Evolutionary conservation across 2,888 invertebrate species (phyloP).

Genomic region (Gymnocheta viridis): DNA sequence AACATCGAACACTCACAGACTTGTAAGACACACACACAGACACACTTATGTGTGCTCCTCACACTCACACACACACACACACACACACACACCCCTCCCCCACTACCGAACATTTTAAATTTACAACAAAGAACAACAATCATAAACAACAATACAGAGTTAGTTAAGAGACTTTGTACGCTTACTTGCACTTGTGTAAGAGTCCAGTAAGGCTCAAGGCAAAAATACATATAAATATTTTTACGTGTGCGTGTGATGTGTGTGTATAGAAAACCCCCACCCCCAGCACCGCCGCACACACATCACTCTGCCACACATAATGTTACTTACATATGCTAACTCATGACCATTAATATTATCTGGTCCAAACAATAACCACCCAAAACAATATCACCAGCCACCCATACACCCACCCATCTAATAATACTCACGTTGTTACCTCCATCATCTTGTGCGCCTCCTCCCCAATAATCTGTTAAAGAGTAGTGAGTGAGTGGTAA

Average conservation of each 20-base stretch:
- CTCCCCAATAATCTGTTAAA: constrained; percentile 43
- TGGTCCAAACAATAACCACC: constrained; percentile 62
- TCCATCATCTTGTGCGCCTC: background rate
- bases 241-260: no score
- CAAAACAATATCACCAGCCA: constrained; percentile 43
- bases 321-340: constrained; percentile 39
- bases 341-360: constrained; percentile 69
- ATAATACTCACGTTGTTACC: background rate
- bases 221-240: constrained; percentile 14
- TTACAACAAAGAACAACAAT: constrained; percentile 58
- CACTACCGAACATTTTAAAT: constrained; percentile 29
- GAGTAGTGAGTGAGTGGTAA: constrained; percentile 13
- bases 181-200: constrained; percentile 43
- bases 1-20: constrained; percentile 3
- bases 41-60: background rate
- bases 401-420: constrained; percentile 20
- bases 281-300: no score
- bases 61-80: constrained; percentile 1
- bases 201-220: constrained; percentile 60
- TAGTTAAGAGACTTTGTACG: constrained; percentile 58
- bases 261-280: background rate
- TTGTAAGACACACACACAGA: background rate
- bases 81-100: constrained; percentile 2
- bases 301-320: no score
- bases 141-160: constrained; percentile 66